Evolutionary conservation across 1,140 invertebrate genomes (phyloP).

Genomic region (Aphelenchoides fujianensis): DNA sequence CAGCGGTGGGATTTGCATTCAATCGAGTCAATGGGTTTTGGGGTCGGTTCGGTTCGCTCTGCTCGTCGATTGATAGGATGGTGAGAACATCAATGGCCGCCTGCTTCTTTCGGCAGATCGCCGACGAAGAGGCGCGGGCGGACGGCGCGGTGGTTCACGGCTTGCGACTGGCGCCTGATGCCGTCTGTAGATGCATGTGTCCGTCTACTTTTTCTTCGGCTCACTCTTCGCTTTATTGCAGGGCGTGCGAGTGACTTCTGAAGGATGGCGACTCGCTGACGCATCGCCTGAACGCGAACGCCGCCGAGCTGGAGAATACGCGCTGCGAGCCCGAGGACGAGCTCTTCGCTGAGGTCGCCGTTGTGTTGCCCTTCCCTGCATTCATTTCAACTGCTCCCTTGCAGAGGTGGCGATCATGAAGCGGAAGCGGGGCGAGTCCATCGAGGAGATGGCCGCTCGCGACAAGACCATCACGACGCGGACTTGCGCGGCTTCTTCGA

Average conservation of each 20-base stretch:
- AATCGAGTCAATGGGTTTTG: too few species aligned
- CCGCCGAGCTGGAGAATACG: neutral
- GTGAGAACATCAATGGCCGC: too few species aligned
- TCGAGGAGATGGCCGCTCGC: too few species aligned
- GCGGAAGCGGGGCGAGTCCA: too few species aligned
- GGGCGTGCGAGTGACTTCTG: constrained; percentile 38
- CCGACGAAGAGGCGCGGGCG: neutral
- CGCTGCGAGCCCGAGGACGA: constrained; percentile 21
- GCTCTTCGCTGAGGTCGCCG: constrained; percentile 36
- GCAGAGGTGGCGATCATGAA: too few species aligned
- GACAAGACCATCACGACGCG: too few species aligned
- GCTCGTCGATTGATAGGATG: too few species aligned
- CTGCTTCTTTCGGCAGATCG: constrained; percentile 3
- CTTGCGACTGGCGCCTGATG: constrained; percentile 30
- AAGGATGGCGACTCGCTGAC: constrained; percentile 48
- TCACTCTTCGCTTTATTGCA: constrained; percentile 31
- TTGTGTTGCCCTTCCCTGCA: too few species aligned
- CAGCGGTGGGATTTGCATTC: too few species aligned
- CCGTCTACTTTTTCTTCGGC: constrained; percentile 14
- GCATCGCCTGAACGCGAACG: constrained; percentile 29
- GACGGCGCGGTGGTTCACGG: neutral
- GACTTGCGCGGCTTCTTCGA: too few species aligned
- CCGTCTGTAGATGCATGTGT: constrained; percentile 39
- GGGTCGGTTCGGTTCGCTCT: too few species aligned
- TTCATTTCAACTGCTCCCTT: constrained; percentile 17